Evolutionary conservation across 2,113 vertebrate species (phyloP).

Genomic region (Calyptomena viridis): DNA sequence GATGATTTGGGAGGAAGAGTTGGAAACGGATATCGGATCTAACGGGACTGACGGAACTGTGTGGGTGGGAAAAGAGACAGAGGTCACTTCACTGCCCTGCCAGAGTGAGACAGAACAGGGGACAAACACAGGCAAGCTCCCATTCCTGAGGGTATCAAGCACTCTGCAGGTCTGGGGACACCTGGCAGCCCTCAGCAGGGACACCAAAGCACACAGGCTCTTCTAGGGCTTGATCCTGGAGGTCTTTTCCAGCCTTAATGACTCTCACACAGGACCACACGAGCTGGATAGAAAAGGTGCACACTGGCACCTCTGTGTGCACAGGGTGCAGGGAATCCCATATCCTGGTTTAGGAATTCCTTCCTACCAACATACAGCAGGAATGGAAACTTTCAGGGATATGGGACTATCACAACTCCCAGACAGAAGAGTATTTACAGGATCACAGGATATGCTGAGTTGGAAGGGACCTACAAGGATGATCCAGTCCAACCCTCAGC

Average conservation of each 20-base stretch:
- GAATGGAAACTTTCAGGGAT: fast-evolving
- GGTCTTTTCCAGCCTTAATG: neutral
- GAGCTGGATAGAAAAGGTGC: fast-evolving
- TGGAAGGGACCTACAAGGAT: neutral
- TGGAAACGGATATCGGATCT: conserved; percentile 91
- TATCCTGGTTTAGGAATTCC: neutral
- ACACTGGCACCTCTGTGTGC: fast-evolving
- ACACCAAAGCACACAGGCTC: neutral
- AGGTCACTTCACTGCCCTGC: neutral
- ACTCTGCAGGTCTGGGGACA: neutral
- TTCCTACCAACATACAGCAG: neutral
- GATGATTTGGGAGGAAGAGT: conserved; percentile 93
- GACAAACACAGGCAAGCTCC: neutral
- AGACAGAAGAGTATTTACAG: neutral
- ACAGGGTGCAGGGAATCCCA: fast-evolving
- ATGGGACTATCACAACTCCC: fast-evolving
- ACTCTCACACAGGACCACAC: fast-evolving
- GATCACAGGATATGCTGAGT: neutral
- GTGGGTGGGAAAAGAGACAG: neutral
- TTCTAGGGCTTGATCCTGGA: neutral
- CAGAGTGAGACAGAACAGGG: neutral
- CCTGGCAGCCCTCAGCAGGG: neutral
- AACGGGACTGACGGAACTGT: conserved; percentile 90
- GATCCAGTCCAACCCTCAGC: neutral
- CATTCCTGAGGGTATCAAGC: neutral